Evolutionary conservation across 35 echinoderm and acorn worm species (phyloP).

Genomic region (Heliocidaris erythrogramma): DNA sequence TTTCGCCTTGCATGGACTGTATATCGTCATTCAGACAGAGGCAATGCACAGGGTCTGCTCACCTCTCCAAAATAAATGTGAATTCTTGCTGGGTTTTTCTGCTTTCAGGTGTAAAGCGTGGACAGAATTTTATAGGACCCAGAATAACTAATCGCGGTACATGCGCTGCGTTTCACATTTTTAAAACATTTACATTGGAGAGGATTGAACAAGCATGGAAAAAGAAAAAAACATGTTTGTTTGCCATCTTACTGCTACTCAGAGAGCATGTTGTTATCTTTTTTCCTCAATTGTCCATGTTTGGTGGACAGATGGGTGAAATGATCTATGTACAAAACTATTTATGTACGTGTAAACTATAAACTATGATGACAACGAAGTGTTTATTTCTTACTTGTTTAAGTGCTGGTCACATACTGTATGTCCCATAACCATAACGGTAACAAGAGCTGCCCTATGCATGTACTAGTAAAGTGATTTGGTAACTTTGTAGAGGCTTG

Average conservation of each 20-base stretch:
- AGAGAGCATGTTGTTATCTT: background rate
- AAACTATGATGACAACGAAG: background rate
- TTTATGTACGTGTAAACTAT: background rate
- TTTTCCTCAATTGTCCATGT: background rate
- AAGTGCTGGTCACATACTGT: too few species aligned
- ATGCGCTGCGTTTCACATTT: background rate
- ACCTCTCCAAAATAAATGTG: background rate
- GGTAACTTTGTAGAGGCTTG: too few species aligned
- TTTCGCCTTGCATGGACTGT: background rate
- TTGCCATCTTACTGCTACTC: background rate
- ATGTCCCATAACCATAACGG: too few species aligned
- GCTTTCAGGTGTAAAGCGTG: background rate
- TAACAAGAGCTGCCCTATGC: too few species aligned
- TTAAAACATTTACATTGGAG: background rate
- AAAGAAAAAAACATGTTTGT: background rate
- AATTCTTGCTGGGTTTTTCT: background rate
- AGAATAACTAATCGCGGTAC: background rate
- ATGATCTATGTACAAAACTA: background rate
- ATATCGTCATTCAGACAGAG: background rate
- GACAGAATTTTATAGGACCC: background rate
- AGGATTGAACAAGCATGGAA: background rate
- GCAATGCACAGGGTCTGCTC: background rate
- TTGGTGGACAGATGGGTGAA: background rate
- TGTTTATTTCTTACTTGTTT: background rate
- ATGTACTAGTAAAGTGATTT: too few species aligned